phyloP scores from a whole-genome alignment of 2,797 vertebrate species.

The Darevskia nairensis region DNA sequence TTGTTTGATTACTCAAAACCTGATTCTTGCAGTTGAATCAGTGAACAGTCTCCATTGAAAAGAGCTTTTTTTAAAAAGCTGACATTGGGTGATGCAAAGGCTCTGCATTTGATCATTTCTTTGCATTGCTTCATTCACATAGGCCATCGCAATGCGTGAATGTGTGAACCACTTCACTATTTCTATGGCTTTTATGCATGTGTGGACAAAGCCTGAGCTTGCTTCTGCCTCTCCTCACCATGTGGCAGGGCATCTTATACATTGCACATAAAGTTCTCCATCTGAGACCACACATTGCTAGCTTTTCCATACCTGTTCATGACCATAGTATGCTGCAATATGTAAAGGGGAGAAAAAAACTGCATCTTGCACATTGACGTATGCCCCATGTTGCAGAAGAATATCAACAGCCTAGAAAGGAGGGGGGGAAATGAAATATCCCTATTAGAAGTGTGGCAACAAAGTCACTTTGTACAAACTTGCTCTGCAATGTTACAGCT shows the following conservation, averaged over 20 bases:
- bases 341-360: conserved; percentile 94
- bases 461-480: neutral
- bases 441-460: fast-evolving
- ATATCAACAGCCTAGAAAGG: conserved; percentile 85
- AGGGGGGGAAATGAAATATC: neutral
- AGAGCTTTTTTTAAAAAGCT: neutral
- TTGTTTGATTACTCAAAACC: neutral
- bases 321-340: conserved; percentile 87
- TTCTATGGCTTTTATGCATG: neutral
- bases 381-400: conserved; percentile 91
- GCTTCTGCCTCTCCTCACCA: neutral
- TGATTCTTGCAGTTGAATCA: neutral
- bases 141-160: neutral
- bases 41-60: neutral
- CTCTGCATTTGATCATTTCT: neutral
- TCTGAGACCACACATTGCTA: neutral
- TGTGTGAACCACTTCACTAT: neutral
- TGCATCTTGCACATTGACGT: conserved; percentile 91
- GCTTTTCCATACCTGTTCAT: conserved; percentile 83
- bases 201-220: neutral
- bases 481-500: fast-evolving
- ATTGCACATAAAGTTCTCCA: neutral
- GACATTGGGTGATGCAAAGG: neutral
- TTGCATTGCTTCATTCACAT: neutral
- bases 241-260: neutral